Evolutionary conservation across 2,797 vertebrate genomes (phyloP), one percentile per base, ranked within the genome.

Genomic region (Enteromius viviparus): DNA sequence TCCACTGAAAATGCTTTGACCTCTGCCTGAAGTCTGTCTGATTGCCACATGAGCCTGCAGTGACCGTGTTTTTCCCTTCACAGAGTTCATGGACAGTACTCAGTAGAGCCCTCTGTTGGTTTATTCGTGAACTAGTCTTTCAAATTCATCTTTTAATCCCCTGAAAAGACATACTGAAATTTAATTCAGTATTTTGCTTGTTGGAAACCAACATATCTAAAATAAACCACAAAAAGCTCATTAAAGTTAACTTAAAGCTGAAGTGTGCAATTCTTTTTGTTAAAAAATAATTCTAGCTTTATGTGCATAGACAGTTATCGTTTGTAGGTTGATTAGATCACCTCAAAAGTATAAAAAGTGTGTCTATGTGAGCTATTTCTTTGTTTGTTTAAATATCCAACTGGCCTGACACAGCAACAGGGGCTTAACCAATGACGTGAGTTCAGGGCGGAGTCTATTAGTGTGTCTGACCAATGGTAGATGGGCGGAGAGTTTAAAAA

Each of bases 21-120:
- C 70, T 53, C 70, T 40, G 70, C 3, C 58, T 75, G 45, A 82
- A 62, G 7, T 66, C 58, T 26, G 69, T 37, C 68, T 82, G 32
- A 66, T 78, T 76, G 58, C 72, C 45, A 55, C 26, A n/a, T 80
- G 40, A 80, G 80, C 80, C 49, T 65, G 53, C 29, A 85, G 55
- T 85, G 78, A 81, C 42, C 32, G 3, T 29, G 62, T 49, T 71
- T 75, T 66, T 69, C 40, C 49, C 40, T 74, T 55, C 29, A 68
- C 37, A 69, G 26, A 51, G 62, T 72, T 83, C 15, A 74, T 76
- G 77, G 87, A 90, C 89, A 89, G 90, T 87, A 86, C 87, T 90
- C 87, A 86, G 87, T 87, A 91, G 88, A 92, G 90, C 89, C 91
- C 90, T 93, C 92, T 92, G 92, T 90, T 89, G 89, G 89, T 87